Percentiles rank a stretch among this genome's conserved stretches.
These are phyloP conservation scores for Doryteuthis pealeii DNA, from an alignment of 1,140 invertebrate genomes.

Conservation along the genomic window DNA sequence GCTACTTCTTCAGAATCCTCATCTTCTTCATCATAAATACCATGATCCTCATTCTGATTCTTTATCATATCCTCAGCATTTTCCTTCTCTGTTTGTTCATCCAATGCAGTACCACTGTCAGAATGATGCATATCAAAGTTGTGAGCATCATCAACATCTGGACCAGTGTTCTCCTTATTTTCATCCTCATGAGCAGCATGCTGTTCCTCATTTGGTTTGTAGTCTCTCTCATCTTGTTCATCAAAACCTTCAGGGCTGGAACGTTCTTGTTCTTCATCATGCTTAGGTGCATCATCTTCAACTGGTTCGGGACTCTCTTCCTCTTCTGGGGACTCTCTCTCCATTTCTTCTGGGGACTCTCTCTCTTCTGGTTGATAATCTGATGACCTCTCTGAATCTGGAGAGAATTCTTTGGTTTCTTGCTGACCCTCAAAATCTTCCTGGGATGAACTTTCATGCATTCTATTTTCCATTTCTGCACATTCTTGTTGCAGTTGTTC, in stretches of 20 bases:
- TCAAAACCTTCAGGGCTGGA: not conserved
- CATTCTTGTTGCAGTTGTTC: slow-evolving; percentile 61
- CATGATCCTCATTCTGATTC: slow-evolving; percentile 25
- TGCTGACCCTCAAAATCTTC: too few relatives aligned
- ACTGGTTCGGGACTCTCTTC: not conserved
- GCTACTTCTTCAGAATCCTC: slow-evolving; percentile 28
- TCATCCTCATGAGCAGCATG: not conserved
- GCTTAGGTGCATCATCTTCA: not conserved
- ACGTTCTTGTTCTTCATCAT: not conserved
- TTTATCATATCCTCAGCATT: not conserved
- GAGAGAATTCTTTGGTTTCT: not conserved
- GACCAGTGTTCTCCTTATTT: not conserved
- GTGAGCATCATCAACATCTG: not conserved
- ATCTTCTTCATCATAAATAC: slow-evolving; percentile 37
- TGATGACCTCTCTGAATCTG: not conserved
- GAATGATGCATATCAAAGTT: not conserved
- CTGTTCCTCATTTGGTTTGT: too few relatives aligned
- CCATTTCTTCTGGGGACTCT: not conserved
- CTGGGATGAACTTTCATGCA: too few relatives aligned
- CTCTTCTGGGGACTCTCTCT: not conserved
- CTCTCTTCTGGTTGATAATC: slow-evolving; percentile 9
- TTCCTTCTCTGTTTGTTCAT: not conserved
- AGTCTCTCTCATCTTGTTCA: not conserved
- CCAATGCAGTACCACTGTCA: not conserved
- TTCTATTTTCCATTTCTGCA: too few relatives aligned